Base-by-base conservation (phyloP, 2,113 vertebrate genomes). In the Lanius collurio region DNA sequence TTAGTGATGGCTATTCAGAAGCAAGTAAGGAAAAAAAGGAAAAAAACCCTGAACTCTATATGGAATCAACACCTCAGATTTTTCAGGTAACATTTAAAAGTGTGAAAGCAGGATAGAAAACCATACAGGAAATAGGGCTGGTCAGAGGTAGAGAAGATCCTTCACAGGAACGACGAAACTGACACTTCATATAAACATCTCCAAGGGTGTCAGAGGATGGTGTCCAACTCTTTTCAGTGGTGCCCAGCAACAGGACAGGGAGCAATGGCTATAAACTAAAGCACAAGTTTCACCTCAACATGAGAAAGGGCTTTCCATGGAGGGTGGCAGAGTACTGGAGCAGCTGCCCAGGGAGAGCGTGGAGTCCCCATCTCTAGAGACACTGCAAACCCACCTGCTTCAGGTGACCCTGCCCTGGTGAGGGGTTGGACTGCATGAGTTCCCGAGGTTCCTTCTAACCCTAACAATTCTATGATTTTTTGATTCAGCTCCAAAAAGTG, bases 141-240 rank as follows among this genome's bases (percentile, higher is more conserved):
- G 23, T 11, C 5, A 1, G 0, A 18, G 18, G 7, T 1, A 28
- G 1, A 24, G 12, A 12, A 37, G 49, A 10, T 6, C 8, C 39
- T 21, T 62, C 33, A 8, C 21, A 24, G 44, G 18, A 53, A 18
- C 31, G 11, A 2, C 1, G 1, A 74, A 67, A 65, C 0, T 33
- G 28, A 27, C 27, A 59, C 6, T 81, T 52, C 10, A 44, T 7
- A n/a, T 13, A 67, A 62, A 19, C 7, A 49, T 26, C 44, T 39
- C n/a, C 16, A 24, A 39, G 44, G 9, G 27, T 74, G 44, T 44
- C 37, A 74, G 12, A 65, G 33, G 22, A 59, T 24, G 31, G 27
- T 33, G 44, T 23, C 27, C 27, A 22, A 5, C 37, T 89, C 44
- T 28, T 19, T 33, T 9, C 15, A 50, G 33, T 24, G 86, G 7